Evolutionary conservation across 1,140 invertebrate genomes (phyloP).

Genomic region (Camponotus vicinus): DNA sequence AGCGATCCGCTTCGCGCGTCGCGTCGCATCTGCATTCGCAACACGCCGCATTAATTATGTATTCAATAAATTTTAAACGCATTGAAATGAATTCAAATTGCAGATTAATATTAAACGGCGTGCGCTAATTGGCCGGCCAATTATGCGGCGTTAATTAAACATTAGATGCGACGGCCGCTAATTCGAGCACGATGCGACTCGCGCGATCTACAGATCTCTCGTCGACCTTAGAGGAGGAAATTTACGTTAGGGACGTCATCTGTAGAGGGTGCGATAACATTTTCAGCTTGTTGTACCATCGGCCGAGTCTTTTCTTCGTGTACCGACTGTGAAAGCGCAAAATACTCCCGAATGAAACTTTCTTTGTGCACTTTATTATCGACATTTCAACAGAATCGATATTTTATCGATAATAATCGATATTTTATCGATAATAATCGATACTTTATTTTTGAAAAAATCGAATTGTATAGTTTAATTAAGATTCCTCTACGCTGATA

Average conservation of each 20-base stretch:
- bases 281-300: slow-evolving; percentile 1
- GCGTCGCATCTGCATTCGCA: slow-evolving; percentile 75
- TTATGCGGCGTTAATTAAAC: slow-evolving; percentile 84
- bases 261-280: neutral
- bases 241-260: neutral
- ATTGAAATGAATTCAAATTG: slow-evolving; percentile 85
- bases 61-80: slow-evolving; percentile 84
- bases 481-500: neutral
- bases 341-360: too few relatives aligned
- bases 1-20: slow-evolving; percentile 17
- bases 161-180: slow-evolving; percentile 73
- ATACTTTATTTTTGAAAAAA: neutral
- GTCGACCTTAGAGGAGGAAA: neutral
- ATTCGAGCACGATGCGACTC: slow-evolving; percentile 10
- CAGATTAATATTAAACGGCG: slow-evolving; percentile 84
- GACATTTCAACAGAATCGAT: neutral
- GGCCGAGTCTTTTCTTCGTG: neutral
- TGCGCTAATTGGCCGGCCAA: slow-evolving; percentile 82
- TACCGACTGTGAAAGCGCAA: neutral
- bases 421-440: neutral
- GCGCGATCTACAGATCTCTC: slow-evolving; percentile 65
- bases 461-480: neutral
- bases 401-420: neutral
- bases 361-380: too few relatives aligned
- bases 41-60: slow-evolving; percentile 80